Evolutionary conservation across 2,797 vertebrate genomes (phyloP), one percentile per base, ranked within the genome.

Genomic region (Rhyacichthys aspro): DNA sequence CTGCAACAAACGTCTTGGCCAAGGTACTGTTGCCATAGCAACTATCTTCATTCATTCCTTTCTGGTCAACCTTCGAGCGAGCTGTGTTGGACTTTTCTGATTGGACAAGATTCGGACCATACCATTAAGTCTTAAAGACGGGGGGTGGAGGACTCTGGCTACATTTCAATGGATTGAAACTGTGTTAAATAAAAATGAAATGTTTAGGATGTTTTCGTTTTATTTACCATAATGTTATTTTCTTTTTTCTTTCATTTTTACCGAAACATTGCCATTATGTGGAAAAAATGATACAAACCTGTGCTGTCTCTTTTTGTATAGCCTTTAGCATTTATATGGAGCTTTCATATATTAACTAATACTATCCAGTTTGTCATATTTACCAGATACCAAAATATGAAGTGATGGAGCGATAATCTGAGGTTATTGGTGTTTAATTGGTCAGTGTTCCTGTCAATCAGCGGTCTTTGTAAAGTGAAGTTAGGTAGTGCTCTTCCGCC

Each of bases 11-110:
- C 76, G 61, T 50, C 72, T 57, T 34, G 16, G 23, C 5, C 5
- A 50, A 53, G 59, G 59, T 60, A 59, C 38, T 70, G 88, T 89
- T 84, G 63, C 86, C 74, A 86, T 84, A 70, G 85, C 48, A 87
- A 88, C 88, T 58, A 52, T 75, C 60, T 76, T 33, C 79, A 89
- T 86, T 86, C 81, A 79, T 69, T 73, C 48, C 64, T 77, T 48
- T 64, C 49, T 55, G 42, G 47, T 63, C 59, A 67, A 62, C 55
- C 72, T 60, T 67, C 38, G 43, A 66, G 84, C 74, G 64, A 73
- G 82, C 84, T 92, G 90, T 72, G 90, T 82, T 93, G 92, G 90
- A 88, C 74, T 76, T 59, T 73, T 28, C 43, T 89, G 85, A 92
- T 92, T 93, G 92, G 91, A 63, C 66, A 48, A 72, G n/a, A 52